A percentile compares a stretch with the other conserved stretches of the same genome.
These are phyloP conservation scores for Anastrepha obliqua DNA, from an alignment of 1,140 invertebrate genomes.

Conservation along the genomic window DNA sequence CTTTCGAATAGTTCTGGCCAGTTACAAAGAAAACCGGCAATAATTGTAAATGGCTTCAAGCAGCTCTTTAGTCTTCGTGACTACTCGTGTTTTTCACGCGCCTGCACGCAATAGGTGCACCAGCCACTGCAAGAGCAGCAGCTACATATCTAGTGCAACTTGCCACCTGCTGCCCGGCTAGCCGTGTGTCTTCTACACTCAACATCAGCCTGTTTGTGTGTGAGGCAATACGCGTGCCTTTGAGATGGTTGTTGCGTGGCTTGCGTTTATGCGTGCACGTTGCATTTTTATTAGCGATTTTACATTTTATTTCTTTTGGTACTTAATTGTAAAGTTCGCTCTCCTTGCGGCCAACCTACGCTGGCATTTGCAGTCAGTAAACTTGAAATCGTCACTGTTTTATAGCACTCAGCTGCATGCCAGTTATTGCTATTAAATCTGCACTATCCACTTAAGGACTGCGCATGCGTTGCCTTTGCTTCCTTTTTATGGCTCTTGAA, in stretches of 20 bases:
- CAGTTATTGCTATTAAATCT: not conserved
- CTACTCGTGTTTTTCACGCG: constrained; percentile 28
- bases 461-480: not conserved
- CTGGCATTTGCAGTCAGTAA: not conserved
- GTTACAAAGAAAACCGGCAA: not conserved
- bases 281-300: not conserved
- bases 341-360: not conserved
- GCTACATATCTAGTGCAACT: not conserved
- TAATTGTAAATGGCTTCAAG: not conserved
- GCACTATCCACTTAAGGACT: not conserved
- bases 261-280: constrained; percentile 4
- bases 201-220: not conserved
- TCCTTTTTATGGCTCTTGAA: not conserved
- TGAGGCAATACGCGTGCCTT: not conserved
- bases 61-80: not conserved
- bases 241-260: not conserved
- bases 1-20: not conserved
- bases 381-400: not conserved
- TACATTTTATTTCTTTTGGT: not conserved
- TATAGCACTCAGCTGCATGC: not conserved
- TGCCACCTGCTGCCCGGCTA: not conserved
- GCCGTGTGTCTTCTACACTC: not conserved
- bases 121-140: not conserved
- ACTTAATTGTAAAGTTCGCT: not conserved
- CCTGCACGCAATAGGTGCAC: not conserved